Evolutionary conservation across 1,140 invertebrate species (phyloP).

Genomic region (Littorina saxatilis): DNA sequence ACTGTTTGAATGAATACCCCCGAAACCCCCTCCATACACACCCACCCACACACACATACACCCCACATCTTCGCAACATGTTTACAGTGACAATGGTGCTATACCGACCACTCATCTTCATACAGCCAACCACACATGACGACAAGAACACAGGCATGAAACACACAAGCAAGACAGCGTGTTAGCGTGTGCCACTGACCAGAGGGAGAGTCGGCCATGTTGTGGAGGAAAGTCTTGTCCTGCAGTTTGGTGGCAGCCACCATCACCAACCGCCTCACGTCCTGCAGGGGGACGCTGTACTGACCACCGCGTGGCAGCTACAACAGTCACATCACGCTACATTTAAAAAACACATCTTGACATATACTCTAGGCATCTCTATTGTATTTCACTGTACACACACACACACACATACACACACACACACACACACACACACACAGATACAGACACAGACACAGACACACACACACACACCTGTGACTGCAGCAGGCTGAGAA

Average conservation of each 20-base stretch:
- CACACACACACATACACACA: background rate
- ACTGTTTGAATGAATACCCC: too few relatives aligned
- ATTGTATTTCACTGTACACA: too few relatives aligned
- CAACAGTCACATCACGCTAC: background rate
- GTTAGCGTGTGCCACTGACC: background rate
- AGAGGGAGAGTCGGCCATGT: constrained; percentile 16
- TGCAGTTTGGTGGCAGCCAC: constrained; percentile 51
- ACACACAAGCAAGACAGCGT: background rate
- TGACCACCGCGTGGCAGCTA: constrained; percentile 63
- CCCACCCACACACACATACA: background rate
- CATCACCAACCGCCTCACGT: constrained; percentile 59
- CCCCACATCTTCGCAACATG: background rate
- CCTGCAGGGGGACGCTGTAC: constrained; percentile 60
- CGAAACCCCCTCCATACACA: background rate
- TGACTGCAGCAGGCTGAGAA: constrained; percentile 63
- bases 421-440: background rate
- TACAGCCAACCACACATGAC: background rate
- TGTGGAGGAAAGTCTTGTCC: constrained; percentile 46
- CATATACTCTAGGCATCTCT: too few relatives aligned
- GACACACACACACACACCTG: constrained; percentile 61
- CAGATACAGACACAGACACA: background rate
- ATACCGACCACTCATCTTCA: background rate
- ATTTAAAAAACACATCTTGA: too few relatives aligned
- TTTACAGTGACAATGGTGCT: background rate
- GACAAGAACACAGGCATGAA: background rate